Evolutionary conservation across 2,797 vertebrate species (phyloP).

Genomic region (Tokudaia muenninki): DNA sequence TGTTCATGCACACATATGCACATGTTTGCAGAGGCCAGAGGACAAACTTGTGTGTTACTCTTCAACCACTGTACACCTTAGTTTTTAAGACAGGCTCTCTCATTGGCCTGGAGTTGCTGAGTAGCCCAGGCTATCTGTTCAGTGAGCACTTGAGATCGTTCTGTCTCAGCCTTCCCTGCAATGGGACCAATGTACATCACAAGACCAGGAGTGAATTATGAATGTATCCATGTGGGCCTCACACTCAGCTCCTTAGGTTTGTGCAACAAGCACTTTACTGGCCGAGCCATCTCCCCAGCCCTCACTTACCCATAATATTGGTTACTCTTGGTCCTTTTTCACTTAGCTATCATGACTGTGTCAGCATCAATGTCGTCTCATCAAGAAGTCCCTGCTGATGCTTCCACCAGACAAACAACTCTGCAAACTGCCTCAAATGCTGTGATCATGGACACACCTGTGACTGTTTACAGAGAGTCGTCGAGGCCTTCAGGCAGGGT

Average conservation of each 20-base stretch:
- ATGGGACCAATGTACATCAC: neutral
- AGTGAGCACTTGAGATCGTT: neutral
- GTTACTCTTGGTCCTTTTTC: fast-evolving
- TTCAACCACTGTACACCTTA: neutral
- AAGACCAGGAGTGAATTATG: neutral
- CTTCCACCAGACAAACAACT: neutral
- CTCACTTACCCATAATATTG: neutral
- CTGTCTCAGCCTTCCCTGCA: neutral
- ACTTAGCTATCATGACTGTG: no score
- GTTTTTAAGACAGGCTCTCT: neutral
- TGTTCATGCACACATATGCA: neutral
- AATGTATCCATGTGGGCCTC: no score
- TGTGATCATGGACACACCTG: neutral
- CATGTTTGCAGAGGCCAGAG: neutral
- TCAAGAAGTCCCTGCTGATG: neutral
- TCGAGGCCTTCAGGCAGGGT: neutral
- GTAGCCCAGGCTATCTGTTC: neutral
- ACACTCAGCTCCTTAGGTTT: neutral
- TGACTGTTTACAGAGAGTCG: neutral
- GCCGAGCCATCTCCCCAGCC: no score
- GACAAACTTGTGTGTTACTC: neutral
- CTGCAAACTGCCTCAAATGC: neutral
- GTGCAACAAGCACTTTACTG: neutral
- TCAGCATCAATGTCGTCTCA: neutral
- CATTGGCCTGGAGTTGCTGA: neutral